These are phyloP conservation scores for Alca torda DNA, from an alignment of 2,797 vertebrate genomes.

Conservation along the genomic window DNA sequence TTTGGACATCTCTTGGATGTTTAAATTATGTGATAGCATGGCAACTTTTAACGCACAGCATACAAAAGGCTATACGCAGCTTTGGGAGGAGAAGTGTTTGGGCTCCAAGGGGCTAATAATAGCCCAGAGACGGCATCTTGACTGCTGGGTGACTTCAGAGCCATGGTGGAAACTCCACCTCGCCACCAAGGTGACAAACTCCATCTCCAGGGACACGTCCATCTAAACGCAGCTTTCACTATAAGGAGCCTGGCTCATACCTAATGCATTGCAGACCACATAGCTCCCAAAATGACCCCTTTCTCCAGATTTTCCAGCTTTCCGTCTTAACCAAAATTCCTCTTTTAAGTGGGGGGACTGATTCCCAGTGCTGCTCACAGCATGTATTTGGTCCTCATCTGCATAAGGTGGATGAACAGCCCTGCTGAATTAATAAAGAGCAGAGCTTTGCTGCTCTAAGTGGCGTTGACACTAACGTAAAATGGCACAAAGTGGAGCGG, in stretches of 20 bases:
- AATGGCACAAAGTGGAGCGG: neutral
- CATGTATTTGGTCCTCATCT: neutral
- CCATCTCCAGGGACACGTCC: neutral
- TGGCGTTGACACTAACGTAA: neutral
- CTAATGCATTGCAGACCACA: neutral
- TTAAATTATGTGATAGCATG: neutral
- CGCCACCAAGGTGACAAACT: neutral
- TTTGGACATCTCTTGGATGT: neutral
- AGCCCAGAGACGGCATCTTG: neutral
- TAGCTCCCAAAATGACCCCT: neutral
- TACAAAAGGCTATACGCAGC: neutral
- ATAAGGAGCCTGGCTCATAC: neutral
- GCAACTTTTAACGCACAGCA: fast-evolving
- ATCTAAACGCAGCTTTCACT: neutral
- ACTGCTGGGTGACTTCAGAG: neutral
- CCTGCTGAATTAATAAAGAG: neutral
- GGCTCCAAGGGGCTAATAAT: neutral
- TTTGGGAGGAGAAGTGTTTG: neutral
- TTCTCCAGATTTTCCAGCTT: neutral
- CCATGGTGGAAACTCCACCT: neutral
- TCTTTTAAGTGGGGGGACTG: neutral
- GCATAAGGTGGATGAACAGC: neutral
- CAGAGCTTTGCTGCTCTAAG: neutral
- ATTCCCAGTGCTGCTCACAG: neutral
- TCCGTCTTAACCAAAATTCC: neutral